Evolutionary conservation across 1,140 invertebrate genomes (phyloP).

Genomic region (Bombus impatiens): DNA sequence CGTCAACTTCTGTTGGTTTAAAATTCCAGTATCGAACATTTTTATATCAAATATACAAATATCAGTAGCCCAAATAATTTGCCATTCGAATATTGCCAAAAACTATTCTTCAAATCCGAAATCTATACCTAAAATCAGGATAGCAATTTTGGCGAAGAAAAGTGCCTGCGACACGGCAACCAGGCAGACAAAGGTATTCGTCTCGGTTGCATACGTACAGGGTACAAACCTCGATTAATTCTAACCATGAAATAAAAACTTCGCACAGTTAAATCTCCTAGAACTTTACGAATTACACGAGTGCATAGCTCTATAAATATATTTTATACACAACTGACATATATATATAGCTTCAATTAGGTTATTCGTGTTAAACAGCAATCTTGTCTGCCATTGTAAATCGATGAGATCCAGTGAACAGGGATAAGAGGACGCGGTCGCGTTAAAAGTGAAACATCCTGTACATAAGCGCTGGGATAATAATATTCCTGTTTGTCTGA

Average conservation of each 20-base stretch:
- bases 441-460: slow-evolving; percentile 15
- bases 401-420: not conserved
- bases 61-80: no score
- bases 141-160: not conserved
- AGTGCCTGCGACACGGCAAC: slow-evolving; percentile 14
- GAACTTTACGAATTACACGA: not conserved
- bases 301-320: not conserved
- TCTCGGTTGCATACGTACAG: slow-evolving; percentile 28
- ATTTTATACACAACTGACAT: not conserved
- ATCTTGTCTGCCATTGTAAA: not conserved
- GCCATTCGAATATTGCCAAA: no score
- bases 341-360: not conserved
- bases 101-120: no score
- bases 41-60: no score
- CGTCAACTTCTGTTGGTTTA: no score
- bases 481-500: slow-evolving; percentile 46
- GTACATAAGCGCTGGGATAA: slow-evolving; percentile 14
- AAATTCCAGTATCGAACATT: no score
- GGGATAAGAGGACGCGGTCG: not conserved
- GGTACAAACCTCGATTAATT: not conserved
- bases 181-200: not conserved
- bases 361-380: not conserved
- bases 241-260: not conserved
- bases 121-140: no score
- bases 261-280: not conserved